A percentile compares a stretch with the other conserved stretches of the same genome.
Evolutionary conservation across 2,888 invertebrate genomes (phyloP).

Genomic region (Amphipoea oculea): DNA sequence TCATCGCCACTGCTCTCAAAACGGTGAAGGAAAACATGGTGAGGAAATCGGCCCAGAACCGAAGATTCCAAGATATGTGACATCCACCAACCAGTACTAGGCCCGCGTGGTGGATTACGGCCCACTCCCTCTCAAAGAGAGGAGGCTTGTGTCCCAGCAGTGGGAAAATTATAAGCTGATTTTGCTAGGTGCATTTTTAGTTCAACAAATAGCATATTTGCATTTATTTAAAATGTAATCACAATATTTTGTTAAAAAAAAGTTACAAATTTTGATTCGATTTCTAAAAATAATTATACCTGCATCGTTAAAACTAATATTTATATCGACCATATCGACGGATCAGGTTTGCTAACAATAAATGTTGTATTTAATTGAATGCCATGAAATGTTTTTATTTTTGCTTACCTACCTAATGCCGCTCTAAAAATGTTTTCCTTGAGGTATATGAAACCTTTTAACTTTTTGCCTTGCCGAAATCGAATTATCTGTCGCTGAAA

Average conservation of each 20-base stretch:
- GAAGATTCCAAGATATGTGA: background rate
- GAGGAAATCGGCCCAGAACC: background rate
- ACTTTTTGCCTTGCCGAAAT: slow-evolving; percentile 37
- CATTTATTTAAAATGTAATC: background rate
- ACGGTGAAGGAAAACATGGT: background rate
- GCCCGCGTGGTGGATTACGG: background rate
- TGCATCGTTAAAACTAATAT: background rate
- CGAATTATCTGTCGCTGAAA: slow-evolving; percentile 28
- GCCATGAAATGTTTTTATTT: background rate
- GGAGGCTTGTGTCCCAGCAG: no score
- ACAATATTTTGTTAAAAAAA: background rate
- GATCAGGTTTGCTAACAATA: background rate
- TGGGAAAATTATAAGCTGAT: background rate
- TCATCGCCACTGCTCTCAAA: background rate
- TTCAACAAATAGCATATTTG: background rate
- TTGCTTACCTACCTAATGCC: background rate
- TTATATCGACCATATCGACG: no score
- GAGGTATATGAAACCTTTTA: slow-evolving; percentile 31
- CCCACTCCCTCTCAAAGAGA: background rate
- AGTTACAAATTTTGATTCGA: no score
- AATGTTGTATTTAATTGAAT: background rate
- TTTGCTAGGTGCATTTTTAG: background rate
- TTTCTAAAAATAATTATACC: background rate
- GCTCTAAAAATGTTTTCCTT: background rate
- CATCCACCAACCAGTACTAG: background rate